Evolutionary conservation across 2,797 vertebrate genomes (phyloP).

Genomic region (Helarctos malayanus): DNA sequence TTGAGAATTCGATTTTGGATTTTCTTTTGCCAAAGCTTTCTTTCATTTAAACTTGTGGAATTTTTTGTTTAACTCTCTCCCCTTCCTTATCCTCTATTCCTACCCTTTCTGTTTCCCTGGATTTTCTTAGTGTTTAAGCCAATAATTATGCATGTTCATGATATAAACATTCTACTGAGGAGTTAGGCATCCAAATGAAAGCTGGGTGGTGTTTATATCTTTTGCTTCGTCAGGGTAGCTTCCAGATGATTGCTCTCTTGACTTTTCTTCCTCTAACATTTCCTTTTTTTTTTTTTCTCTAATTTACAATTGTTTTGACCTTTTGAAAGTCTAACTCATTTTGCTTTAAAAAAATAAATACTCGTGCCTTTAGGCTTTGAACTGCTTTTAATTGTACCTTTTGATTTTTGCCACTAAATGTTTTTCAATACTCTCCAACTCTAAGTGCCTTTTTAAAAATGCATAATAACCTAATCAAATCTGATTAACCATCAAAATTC

Average conservation of each 20-base stretch:
- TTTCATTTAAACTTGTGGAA: not conserved
- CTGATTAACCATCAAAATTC: not conserved
- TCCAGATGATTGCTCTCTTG: not conserved
- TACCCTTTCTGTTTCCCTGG: not conserved
- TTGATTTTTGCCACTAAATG: not conserved
- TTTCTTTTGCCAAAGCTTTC: not conserved
- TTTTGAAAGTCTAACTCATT: slow-evolving; percentile 42
- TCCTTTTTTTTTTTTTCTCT: not conserved
- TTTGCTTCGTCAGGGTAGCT: not conserved
- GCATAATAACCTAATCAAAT: not conserved
- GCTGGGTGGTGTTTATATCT: not conserved
- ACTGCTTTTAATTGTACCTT: slow-evolving; percentile 46
- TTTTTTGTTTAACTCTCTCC: not conserved
- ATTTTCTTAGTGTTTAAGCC: not conserved
- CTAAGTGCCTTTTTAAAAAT: not conserved
- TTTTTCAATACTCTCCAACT: not conserved
- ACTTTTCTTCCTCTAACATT: slow-evolving; percentile 37
- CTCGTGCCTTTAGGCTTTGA: slow-evolving; percentile 7
- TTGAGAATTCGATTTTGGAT: not conserved
- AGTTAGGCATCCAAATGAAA: not conserved
- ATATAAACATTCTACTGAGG: not conserved
- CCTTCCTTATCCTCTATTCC: not conserved
- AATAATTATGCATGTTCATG: not conserved
- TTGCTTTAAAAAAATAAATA: slow-evolving; percentile 51
- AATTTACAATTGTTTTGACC: slow-evolving; percentile 34